Conservation (phyloP, 1,140 invertebrate species). For the Prorops nasuta region DNA sequence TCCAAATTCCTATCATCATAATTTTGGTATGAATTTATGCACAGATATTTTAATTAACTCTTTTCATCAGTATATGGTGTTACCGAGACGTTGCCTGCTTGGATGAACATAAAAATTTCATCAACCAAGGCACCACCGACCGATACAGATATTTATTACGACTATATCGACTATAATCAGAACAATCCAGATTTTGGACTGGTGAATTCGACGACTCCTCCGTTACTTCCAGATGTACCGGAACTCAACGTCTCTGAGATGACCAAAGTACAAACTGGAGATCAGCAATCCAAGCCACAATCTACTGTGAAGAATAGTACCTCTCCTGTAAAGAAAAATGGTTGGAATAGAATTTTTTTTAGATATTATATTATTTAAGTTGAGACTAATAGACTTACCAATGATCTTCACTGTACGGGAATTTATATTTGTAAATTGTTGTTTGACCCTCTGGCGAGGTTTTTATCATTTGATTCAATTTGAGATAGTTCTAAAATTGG, state of each 20-base stretch:
- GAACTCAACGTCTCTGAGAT: too few species aligned
- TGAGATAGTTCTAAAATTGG: too few species aligned
- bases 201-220: slow-evolving; percentile 47
- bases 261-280: too few species aligned
- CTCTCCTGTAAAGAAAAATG: slow-evolving; percentile 25
- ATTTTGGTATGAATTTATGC: neutral
- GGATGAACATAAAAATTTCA: slow-evolving; percentile 41
- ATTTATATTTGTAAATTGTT: too few species aligned
- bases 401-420: too few species aligned
- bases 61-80: slow-evolving; percentile 20
- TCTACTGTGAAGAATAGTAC: slow-evolving; percentile 25
- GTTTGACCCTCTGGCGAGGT: too few species aligned
- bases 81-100: slow-evolving; percentile 29
- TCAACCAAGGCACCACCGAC: slow-evolving; percentile 61
- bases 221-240: slow-evolving; percentile 3
- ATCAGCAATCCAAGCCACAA: too few species aligned
- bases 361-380: neutral
- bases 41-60: slow-evolving; percentile 2
- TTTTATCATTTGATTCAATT: too few species aligned
- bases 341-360: slow-evolving; percentile 4
- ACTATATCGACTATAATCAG: slow-evolving; percentile 73
- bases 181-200: slow-evolving; percentile 7
- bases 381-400: too few species aligned
- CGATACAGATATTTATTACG: slow-evolving; percentile 78
- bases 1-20: too few species aligned